Evolutionary conservation across 2,113 vertebrate species (phyloP), one percentile per base, ranked within the genome.

Genomic region (Misgurnus mizolepis): DNA sequence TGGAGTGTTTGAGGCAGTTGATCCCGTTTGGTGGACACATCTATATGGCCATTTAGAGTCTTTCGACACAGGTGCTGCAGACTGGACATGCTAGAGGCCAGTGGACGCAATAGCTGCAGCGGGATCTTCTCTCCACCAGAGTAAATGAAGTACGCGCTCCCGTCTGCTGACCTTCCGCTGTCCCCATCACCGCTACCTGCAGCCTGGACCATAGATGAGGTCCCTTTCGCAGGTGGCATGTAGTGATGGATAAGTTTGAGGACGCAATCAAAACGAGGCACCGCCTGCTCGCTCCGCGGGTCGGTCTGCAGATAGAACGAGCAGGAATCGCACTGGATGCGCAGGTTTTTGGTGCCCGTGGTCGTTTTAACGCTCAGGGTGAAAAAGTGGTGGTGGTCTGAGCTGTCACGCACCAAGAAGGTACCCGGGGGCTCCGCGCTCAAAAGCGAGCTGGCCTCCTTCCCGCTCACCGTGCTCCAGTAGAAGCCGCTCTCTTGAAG

Each of bases 401-500:
- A 98, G 86, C 97, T 99, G 93, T 99, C 98, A 4, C 98, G 95
- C 89, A 99, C 95, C 82, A 99, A 93, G 88, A 99, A 99, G 85
- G 98, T 99, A 65, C 98, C 98, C 0, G 96, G 93, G 0, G 95
- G 93, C 84, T 99, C 95, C 0, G 94, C 60, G 82, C 94, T 95
- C 56, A 99, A 95, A 83, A 96, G 92, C 80, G 95, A 87, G 89
- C 95, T 95, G 82, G 98, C 98, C 83, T 99, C 95, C 4, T 94
- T 94, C 3, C 97, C 98, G 0, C 94, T 95, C 78, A 99, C 93
- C 0, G 97, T 90, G 76, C 95, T 96, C 97, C 97, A 99, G 92
- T 99, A 99, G 90, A 99, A 99, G 80, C 98, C 97, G 47, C 98
- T 98, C 90, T 99, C 95, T 89, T 97, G 94, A 71, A 99, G 94